Evolutionary conservation across 2,797 vertebrate species (phyloP).

Genomic region (Heliangelus exortis): DNA sequence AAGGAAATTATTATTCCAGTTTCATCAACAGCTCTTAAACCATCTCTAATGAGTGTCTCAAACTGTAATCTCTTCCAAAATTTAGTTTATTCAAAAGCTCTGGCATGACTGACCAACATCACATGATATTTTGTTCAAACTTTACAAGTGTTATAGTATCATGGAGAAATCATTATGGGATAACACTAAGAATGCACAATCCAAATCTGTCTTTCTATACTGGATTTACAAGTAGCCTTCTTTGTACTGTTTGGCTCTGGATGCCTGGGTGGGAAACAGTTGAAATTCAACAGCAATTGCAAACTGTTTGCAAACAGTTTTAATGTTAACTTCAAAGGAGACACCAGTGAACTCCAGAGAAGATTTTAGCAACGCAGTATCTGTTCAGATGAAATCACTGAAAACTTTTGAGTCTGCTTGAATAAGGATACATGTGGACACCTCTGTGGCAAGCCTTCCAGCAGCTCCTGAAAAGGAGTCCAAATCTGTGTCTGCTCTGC

Average conservation of each 20-base stretch:
- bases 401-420: background rate
- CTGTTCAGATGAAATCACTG: background rate
- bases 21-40: background rate
- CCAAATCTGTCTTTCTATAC: background rate
- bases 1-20: background rate
- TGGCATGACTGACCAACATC: background rate
- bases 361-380: background rate
- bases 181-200: background rate
- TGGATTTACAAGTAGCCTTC: background rate
- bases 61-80: background rate
- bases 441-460: background rate
- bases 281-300: background rate
- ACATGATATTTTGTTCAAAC: background rate
- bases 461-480: background rate
- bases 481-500: background rate
- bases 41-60: background rate
- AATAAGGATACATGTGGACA: fast-evolving
- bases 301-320: background rate
- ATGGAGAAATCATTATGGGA: background rate
- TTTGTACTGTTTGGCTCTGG: background rate
- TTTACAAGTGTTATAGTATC: background rate
- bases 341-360: background rate
- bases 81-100: background rate
- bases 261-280: background rate
- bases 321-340: background rate